Evolutionary conservation across 2,888 invertebrate species (phyloP).

Genomic region (Eumacrocentrus americanus): DNA sequence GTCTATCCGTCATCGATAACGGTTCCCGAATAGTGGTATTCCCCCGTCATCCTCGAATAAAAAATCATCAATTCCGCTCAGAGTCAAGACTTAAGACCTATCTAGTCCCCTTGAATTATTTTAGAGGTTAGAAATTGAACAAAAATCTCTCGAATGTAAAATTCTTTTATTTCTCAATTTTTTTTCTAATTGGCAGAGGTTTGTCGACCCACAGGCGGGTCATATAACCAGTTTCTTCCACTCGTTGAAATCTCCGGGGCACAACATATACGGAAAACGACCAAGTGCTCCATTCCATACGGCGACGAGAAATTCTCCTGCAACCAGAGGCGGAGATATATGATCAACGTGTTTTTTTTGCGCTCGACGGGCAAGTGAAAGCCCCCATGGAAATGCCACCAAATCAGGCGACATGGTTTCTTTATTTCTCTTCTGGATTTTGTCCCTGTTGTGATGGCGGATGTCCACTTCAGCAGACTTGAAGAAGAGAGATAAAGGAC

Average conservation of each 20-base stretch:
- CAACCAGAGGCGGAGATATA: background rate
- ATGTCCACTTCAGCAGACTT: conserved; percentile 1
- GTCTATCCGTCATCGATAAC: conserved; percentile 13
- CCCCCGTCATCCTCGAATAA: too few relatives aligned
- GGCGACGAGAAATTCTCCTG: conserved; percentile 1
- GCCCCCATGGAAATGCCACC: conserved; percentile 15
- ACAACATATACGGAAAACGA: conserved; percentile 26
- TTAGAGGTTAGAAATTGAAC: background rate
- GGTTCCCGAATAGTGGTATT: background rate
- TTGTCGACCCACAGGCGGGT: conserved; percentile 39
- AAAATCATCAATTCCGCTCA: too few relatives aligned
- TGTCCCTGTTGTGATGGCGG: too few relatives aligned
- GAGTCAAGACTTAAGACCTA: too few relatives aligned
- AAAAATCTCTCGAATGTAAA: background rate
- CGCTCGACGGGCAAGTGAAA: conserved; percentile 16
- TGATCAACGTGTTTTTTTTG: background rate
- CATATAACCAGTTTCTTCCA: conserved; percentile 47
- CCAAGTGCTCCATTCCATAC: conserved; percentile 21
- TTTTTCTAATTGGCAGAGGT: conserved; percentile 2
- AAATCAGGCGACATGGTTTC: background rate
- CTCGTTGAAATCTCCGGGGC: conserved; percentile 43
- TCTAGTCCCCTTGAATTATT: background rate
- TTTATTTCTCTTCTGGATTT: background rate
- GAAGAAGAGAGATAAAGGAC: background rate
- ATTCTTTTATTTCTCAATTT: background rate